phyloP scores from a whole-genome alignment of 1,140 invertebrate genomes.

The Homalodisca vitripennis region DNA sequence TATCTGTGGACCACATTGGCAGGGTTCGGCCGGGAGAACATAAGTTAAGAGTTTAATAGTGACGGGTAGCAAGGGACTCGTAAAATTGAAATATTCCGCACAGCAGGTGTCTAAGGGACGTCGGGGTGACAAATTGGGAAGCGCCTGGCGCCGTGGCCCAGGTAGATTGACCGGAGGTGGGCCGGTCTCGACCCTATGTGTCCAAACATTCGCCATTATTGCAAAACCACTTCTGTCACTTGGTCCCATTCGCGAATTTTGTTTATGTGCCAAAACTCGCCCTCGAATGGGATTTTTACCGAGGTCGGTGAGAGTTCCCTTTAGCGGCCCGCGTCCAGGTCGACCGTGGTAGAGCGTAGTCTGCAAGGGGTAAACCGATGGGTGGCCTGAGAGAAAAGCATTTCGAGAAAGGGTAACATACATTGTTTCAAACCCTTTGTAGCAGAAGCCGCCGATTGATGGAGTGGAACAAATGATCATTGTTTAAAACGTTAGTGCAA shows the following conservation, averaged over 20 bases:
- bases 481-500: too few species aligned
- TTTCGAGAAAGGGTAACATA: too few species aligned
- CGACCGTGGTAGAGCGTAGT: too few species aligned
- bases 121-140: slow-evolving; percentile 28
- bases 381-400: too few species aligned
- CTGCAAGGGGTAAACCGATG: too few species aligned
- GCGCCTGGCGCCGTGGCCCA: slow-evolving; percentile 12
- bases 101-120: slow-evolving; percentile 20
- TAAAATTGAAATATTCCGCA: slow-evolving; percentile 29
- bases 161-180: neutral
- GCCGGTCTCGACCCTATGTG: slow-evolving; percentile 14
- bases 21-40: slow-evolving; percentile 8
- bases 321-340: too few species aligned
- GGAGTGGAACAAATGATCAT: too few species aligned
- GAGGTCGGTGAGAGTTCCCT: too few species aligned
- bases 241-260: slow-evolving; percentile 9
- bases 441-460: too few species aligned
- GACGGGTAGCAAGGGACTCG: slow-evolving; percentile 25
- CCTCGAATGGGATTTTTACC: neutral
- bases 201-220: slow-evolving; percentile 21
- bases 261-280: slow-evolving; percentile 22
- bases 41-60: slow-evolving; percentile 30
- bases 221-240: slow-evolving; percentile 27
- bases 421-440: too few species aligned
- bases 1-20: slow-evolving; percentile 5